Conservation (phyloP, 2,888 invertebrate species). For the Apamea crenata region DNA sequence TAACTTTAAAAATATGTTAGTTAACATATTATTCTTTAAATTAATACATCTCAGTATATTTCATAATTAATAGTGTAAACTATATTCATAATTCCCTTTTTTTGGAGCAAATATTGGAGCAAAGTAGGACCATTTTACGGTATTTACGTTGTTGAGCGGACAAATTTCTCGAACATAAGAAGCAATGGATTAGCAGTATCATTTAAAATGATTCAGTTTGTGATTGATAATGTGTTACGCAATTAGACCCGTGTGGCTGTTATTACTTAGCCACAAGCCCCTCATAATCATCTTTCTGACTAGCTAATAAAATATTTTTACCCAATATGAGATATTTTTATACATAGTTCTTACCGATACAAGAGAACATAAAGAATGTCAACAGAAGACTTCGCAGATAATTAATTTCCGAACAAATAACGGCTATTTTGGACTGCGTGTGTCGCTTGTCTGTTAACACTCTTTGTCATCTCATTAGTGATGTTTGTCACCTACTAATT, state of each 20-base stretch:
- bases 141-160: background rate
- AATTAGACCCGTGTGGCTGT: too few species aligned
- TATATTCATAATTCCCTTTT: too few species aligned
- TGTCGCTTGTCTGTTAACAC: slow-evolving; percentile 10
- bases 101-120: too few species aligned
- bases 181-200: background rate
- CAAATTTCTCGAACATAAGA: background rate
- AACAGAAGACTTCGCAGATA: slow-evolving; percentile 7
- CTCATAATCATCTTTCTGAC: too few species aligned
- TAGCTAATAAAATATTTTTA: too few species aligned
- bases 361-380: background rate
- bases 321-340: background rate
- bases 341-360: background rate
- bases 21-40: too few species aligned
- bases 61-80: too few species aligned
- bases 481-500: slow-evolving; percentile 5
- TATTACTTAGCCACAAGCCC: too few species aligned
- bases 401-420: slow-evolving; percentile 16
- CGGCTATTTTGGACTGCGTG: slow-evolving; percentile 2
- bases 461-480: slow-evolving; percentile 8
- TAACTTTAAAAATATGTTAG: too few species aligned
- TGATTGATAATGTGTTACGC: background rate
- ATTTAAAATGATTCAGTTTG: background rate
- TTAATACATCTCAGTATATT: too few species aligned
- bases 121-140: too few species aligned